Base-by-base conservation (phyloP, 2,888 invertebrate genomes). In the Torymus texanus region DNA sequence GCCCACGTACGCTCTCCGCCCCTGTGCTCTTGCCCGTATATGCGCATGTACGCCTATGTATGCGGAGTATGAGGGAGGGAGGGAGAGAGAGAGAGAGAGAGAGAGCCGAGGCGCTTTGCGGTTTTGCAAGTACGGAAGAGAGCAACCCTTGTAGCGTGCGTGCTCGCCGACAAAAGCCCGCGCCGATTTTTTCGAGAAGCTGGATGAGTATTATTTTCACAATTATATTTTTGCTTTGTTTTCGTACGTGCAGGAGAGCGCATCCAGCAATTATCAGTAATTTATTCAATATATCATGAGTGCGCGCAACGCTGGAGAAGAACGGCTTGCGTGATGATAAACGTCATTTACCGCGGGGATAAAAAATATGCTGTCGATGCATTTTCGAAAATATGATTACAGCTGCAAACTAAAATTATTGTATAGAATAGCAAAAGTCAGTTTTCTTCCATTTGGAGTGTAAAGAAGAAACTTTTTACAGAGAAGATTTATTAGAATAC, bases 81-180 rank as follows among this genome's bases (percentile, higher is more conserved):
- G 29, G 3, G 29, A 29, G 29, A 29, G 29, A 29, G 29, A 29
- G 29, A 29, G 29, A 29, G 29, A 29, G 29, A 29, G 29, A 29
- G 29, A 29, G 29, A 3, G 29, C 29, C 29, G 0, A 13, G 24
- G n/a, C 50, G 58, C 16, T 50, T 21, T 71, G 59, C 59, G 71
- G 71, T 62, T 62, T 72, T 62, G 61, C 71, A 18, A n/a, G 41
- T 41, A 8, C 41, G 41, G 41, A 8, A 41, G 41, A 41, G 13
- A 18, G 5, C 65, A 66, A 66, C 66, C 51, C 67, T 67, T 75
- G 75, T 75, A 75, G 41, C 8, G 41, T 3, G 29, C 1, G 41
- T 75, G 58, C 51, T 16, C 73, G 63, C 71, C 71, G 71, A 62
- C 71, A 72, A 72, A 72, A 72, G 71, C 71, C 53, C 5, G 59